Conservation (phyloP, 2,888 invertebrate genomes). For the Agrochola lychnidis region DNA sequence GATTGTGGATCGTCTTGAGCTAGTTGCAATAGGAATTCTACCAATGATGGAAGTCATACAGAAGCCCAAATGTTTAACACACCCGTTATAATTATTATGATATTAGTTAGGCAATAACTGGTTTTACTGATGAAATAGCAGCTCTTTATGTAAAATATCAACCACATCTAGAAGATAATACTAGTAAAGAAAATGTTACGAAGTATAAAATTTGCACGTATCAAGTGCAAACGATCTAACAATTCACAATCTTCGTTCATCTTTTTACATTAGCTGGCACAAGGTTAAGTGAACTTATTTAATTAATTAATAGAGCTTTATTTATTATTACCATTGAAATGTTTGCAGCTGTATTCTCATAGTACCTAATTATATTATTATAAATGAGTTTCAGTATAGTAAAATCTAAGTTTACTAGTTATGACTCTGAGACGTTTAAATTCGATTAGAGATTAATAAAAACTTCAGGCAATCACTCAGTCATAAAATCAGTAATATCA, state of each 20-base stretch:
- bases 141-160: neutral
- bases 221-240: slow-evolving; percentile 32
- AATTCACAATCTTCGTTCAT: slow-evolving; percentile 41
- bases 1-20: neutral
- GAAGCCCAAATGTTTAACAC: neutral
- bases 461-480: neutral
- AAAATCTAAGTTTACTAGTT: neutral
- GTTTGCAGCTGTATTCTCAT: neutral
- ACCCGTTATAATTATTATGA: no score
- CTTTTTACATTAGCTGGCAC: slow-evolving; percentile 8
- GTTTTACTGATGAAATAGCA: neutral
- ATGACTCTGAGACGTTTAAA: neutral
- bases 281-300: slow-evolving; percentile 49
- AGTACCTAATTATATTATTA: neutral
- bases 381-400: neutral
- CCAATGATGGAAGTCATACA: neutral
- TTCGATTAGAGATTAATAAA: neutral
- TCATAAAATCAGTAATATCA: neutral
- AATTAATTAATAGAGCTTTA: neutral
- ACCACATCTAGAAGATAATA: neutral
- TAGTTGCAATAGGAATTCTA: neutral
- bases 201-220: slow-evolving; percentile 15
- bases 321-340: neutral
- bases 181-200: neutral
- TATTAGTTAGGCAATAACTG: neutral